phyloP scores from a whole-genome alignment of 92 coral and sea anemone species.

The Phenganax marumi region DNA sequence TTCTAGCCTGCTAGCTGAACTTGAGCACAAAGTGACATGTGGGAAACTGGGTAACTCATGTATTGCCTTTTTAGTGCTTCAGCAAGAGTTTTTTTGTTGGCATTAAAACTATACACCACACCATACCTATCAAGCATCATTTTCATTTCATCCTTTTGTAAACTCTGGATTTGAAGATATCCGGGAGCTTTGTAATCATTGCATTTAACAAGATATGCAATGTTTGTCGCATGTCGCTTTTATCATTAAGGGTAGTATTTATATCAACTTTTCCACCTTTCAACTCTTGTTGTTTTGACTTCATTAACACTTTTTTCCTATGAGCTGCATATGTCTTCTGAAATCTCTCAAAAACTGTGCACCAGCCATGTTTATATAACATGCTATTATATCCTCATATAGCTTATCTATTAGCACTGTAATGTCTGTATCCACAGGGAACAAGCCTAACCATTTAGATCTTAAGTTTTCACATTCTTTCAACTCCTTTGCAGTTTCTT shows the following conservation, averaged over 20 bases:
- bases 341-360: conserved; percentile 53
- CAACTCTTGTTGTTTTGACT: conserved; percentile 35
- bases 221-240: conserved; percentile 1
- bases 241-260: conserved; percentile 7
- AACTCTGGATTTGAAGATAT: conserved; percentile 22
- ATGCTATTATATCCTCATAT: conserved; percentile 36
- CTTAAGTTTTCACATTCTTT: background rate
- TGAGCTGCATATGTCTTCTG: conserved; percentile 54
- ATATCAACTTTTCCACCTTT: background rate
- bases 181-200: conserved; percentile 21
- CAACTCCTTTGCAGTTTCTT: conserved; percentile 23
- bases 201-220: conserved; percentile 11
- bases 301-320: conserved; percentile 50
- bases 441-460: conserved; percentile 33
- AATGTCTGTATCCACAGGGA: conserved; percentile 32
- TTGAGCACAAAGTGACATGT: background rate
- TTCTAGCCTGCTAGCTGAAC: background rate
- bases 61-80: background rate
- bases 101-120: background rate
- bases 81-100: conserved; percentile 6
- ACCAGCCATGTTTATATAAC: conserved; percentile 55
- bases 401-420: conserved; percentile 34
- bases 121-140: conserved; percentile 7
- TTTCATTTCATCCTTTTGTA: conserved; percentile 14
- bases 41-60: background rate